Base-by-base conservation (phyloP, 2,113 vertebrate genomes). In the Hippocampus zosterae region DNA sequence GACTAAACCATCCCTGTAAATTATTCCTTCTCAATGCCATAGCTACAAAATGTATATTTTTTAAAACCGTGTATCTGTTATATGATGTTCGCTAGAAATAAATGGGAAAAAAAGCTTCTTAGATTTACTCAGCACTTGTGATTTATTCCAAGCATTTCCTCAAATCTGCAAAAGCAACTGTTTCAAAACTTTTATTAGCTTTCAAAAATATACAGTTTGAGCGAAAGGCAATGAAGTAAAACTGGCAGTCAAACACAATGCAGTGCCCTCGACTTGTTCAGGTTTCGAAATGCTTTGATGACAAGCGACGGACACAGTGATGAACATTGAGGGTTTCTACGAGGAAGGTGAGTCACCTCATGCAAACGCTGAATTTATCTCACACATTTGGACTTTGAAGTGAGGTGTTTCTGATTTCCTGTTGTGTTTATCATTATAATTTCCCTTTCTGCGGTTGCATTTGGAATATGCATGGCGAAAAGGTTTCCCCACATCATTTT, bases 31-130 rank as follows among this genome's bases (percentile, higher is more conserved):
- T 92, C 88, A 92, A 92, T 92, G 92, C 92, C 85, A 90, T 89
- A 93, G 91, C 89, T 91, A 91, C 90, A 91, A 91, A 68, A 68
- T 91, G 89, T 92, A 92, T 93, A 92, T 92, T 93, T 93, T 93
- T 89, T 84, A 91, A 82, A 91, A 82, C 90, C 89, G 92, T 93
- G 90, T 90, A 83, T 90, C 89, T 92, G 92, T 93, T 89, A 81
- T 82, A 92, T 90, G 89, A 91, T 92, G 92, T 93, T 89, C 82
- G 90, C 88, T 93, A 92, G 90, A 92, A 92, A 92, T 92, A 93
- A 93, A 90, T 67, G 60, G 63, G 42, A 19, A 23, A 86, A 89
- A 88, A 89, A 86, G 91, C 91, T 92, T 92, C 92, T 86, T 91
- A 91, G 88, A 92, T 91, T 90, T 87, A 81, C 74, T 84, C 77